These are phyloP conservation scores for Heliothis virescens DNA, from an alignment of 1,140 invertebrate genomes.

Conservation along the genomic window DNA sequence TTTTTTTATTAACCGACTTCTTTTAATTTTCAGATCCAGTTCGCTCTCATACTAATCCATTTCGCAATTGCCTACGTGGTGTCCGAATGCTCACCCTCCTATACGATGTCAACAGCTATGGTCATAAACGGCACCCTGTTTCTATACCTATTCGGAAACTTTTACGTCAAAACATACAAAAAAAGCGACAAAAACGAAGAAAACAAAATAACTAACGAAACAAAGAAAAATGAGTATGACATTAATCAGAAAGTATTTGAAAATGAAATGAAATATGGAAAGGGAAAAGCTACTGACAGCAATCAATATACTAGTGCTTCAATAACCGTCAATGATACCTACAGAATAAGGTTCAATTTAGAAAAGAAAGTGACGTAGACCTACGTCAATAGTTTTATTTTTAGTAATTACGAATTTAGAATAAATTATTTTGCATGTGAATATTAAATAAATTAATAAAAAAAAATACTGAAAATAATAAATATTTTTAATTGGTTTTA, in stretches of 20 bases:
- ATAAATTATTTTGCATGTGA: neutral
- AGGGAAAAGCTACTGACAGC: neutral
- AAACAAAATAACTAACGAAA: neutral
- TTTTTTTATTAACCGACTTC: too few species aligned
- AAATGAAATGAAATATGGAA: neutral
- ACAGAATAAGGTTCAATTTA: neutral
- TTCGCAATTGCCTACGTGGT: constrained; percentile 6
- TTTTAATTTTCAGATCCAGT: constrained; percentile 53
- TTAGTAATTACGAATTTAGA: neutral
- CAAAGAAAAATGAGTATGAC: neutral
- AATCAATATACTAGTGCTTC: neutral
- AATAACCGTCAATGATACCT: constrained; percentile 6
- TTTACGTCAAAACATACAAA: constrained; percentile 41
- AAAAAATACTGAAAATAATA: neutral
- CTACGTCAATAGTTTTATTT: neutral
- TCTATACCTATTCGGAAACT: constrained; percentile 44
- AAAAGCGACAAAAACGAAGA: neutral
- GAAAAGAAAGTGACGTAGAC: neutral
- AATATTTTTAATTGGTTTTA: neutral
- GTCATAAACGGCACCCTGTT: constrained; percentile 22
- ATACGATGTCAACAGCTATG: constrained; percentile 31
- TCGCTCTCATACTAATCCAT: constrained; percentile 45
- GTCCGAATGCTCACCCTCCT: constrained; percentile 40
- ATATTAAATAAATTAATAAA: neutral
- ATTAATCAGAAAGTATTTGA: neutral